Evolutionary conservation across 2,888 invertebrate species (phyloP).

Genomic region (Selenia dentaria): DNA sequence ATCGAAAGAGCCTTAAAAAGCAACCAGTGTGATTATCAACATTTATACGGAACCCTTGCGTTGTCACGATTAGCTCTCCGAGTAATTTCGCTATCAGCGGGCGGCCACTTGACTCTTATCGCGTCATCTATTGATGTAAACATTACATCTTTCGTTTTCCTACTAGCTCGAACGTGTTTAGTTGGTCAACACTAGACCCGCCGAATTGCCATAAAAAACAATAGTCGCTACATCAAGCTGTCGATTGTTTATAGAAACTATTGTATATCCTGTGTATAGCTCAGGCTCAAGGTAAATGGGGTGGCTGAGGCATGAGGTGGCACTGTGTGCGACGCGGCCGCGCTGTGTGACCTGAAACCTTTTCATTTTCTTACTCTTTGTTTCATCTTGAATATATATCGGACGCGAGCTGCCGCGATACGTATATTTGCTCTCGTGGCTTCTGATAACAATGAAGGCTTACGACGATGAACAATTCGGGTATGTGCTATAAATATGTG

Average conservation of each 20-base stretch:
- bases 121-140: constrained; percentile 7
- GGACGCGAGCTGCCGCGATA: neutral
- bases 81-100: constrained; percentile 3
- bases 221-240: too few relatives aligned
- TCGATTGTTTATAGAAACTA: neutral
- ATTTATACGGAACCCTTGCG: constrained; percentile 3
- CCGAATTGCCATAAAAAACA: too few relatives aligned
- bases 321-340: neutral
- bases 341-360: neutral
- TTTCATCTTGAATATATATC: neutral
- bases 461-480: constrained; percentile 30
- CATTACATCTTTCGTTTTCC: neutral
- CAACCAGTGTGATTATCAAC: too few relatives aligned
- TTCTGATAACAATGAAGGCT: constrained; percentile 31
- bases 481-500: constrained; percentile 25
- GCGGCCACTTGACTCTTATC: constrained; percentile 33
- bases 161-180: neutral
- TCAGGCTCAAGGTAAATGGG: neutral
- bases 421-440: neutral
- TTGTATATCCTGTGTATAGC: neutral
- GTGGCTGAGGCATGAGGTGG: neutral
- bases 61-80: constrained; percentile 2
- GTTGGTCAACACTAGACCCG: too few relatives aligned
- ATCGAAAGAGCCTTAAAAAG: too few relatives aligned
- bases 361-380: neutral